Base-by-base conservation (phyloP, 2,797 vertebrate genomes). In the Pseudochirops corinnae region DNA sequence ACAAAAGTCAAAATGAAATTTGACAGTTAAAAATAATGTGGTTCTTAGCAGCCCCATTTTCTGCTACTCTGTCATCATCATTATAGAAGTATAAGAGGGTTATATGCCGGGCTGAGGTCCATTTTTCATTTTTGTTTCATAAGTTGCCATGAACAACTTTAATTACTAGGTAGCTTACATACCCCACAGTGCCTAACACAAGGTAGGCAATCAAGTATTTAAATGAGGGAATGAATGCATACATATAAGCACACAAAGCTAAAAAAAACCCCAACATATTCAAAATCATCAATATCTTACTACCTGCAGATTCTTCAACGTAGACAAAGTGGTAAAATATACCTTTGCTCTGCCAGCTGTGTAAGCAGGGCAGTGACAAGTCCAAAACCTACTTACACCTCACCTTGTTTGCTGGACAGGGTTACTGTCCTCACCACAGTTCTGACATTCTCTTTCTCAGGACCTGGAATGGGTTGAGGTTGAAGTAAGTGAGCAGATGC, bases 381-480 rank as follows among this genome's bases (percentile, higher is more conserved):
- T 92, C 39, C 52, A 21, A 31, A 50, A 55, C 52, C 90, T 67
- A 67, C 3, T 52, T 57, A 52, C 21, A 50, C 10, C 94, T 98
- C 98, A 99, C 99, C 99, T 97, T 99, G 98, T 97, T 98, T 99
- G 6, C 95, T 62, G 62, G 99, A 98, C 5, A 96, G 98, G 39
- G 95, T 98, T 5, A 98, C 97, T 52, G 98, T 99, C 53, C 96
- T 98, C 52, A 98, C 98, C 10, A 99, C 98, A 0, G 98, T 98
- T 24, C 98, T 96, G 28, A 99, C 98, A 56, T 99, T 99, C 96
- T 99, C 99, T 95, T 99, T 99, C 97, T 99, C 99, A 29, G 99
- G 98, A 21, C 98, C 97, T 55, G 98, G 98, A 97, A 98, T n/a
- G 46, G 93, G 91, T 92, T 97, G 94, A 93, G 98, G 58, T 31